Conservation (phyloP, 2,113 vertebrate genomes). For the Gymnogyps californianus region DNA sequence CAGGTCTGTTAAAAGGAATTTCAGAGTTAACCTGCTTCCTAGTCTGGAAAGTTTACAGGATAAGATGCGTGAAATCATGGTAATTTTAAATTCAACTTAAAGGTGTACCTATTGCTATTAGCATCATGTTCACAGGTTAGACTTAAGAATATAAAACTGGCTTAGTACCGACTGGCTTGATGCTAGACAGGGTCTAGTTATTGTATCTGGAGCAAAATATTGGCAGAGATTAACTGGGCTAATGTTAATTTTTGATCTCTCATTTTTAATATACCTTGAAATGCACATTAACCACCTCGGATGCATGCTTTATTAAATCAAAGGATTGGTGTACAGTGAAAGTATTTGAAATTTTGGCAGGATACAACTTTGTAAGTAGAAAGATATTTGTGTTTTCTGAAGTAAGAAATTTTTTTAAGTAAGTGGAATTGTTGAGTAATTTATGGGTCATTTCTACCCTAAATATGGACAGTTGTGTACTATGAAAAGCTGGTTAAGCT, state of each 20-base stretch:
- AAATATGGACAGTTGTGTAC: background rate
- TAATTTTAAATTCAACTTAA: background rate
- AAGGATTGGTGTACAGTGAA: background rate
- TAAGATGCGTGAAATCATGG: background rate
- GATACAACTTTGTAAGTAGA: background rate
- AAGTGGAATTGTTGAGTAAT: background rate
- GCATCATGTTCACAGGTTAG: background rate
- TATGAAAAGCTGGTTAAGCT: background rate
- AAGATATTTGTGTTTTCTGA: background rate
- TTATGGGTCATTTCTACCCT: background rate
- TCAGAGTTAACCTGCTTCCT: background rate
- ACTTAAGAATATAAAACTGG: background rate
- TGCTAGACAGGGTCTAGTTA: background rate
- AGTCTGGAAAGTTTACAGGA: background rate
- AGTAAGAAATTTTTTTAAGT: background rate
- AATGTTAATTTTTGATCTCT: constrained; percentile 19
- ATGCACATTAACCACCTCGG: background rate
- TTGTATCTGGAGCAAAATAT: background rate
- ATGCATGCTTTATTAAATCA: constrained; percentile 1
- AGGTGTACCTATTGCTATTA: background rate
- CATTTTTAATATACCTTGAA: constrained; percentile 1
- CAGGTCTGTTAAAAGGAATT: background rate
- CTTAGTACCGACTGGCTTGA: background rate
- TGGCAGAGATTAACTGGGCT: background rate
- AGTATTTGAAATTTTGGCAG: background rate